These are phyloP conservation scores for Macrocentrus cingulum DNA, from an alignment of 1,140 invertebrate genomes.

Conservation along the genomic window DNA sequence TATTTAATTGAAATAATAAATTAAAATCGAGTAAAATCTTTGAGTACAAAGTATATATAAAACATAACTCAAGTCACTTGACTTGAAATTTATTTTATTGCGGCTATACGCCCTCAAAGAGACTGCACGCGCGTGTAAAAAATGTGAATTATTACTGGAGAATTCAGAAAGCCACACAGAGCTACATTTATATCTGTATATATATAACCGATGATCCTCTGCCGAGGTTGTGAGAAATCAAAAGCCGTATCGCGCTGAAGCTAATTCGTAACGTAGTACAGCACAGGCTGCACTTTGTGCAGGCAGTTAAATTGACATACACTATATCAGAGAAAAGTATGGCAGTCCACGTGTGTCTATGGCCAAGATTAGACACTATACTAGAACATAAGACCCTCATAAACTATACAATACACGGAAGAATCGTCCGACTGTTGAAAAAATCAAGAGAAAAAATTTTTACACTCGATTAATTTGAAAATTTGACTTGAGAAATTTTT, in stretches of 20 bases:
- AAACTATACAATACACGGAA: too few species aligned
- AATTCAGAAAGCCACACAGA: too few species aligned
- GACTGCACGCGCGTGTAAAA: not conserved
- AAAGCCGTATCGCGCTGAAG: conserved; percentile 19
- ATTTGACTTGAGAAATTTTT: too few species aligned
- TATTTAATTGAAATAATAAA: too few species aligned
- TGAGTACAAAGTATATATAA: too few species aligned
- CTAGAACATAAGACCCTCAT: too few species aligned
- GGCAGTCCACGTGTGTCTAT: conserved; percentile 16
- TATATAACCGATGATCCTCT: conserved; percentile 13
- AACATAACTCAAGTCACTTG: not conserved
- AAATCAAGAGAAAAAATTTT: too few species aligned
- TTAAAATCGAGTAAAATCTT: too few species aligned
- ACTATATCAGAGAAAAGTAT: conserved; percentile 31
- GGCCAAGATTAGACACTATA: conserved; percentile 28
- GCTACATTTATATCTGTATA: too few species aligned
- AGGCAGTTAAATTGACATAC: conserved; percentile 32
- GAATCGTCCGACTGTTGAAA: too few species aligned
- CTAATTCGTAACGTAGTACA: conserved; percentile 26
- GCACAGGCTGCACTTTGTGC: conserved; percentile 28
- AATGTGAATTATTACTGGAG: conserved; percentile 23
- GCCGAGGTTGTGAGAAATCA: conserved; percentile 21
- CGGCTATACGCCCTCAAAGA: not conserved
- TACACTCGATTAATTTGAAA: too few species aligned
- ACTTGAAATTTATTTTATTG: not conserved